phyloP scores from a whole-genome alignment of 2,888 invertebrate genomes.

The Neoaliturus tenellus region DNA sequence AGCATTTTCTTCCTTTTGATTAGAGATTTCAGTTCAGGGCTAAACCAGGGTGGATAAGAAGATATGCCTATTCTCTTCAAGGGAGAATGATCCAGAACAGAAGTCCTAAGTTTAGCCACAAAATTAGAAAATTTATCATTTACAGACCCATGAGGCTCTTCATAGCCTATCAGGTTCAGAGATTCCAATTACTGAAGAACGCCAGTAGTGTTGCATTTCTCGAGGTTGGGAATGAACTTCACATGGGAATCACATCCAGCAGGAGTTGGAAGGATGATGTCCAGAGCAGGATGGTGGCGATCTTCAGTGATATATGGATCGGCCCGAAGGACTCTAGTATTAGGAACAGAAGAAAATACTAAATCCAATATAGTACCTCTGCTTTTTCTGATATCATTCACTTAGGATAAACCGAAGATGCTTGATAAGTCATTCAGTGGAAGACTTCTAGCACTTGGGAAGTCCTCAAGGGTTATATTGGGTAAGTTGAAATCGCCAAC shows the following conservation, averaged over 20 bases:
- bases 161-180: too few relatives aligned
- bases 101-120: too few relatives aligned
- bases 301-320: neutral
- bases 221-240: neutral
- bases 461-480: too few relatives aligned
- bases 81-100: too few relatives aligned
- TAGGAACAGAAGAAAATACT: neutral
- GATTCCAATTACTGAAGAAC: too few relatives aligned
- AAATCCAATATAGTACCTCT: slow-evolving; percentile 11
- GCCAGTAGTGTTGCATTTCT: neutral
- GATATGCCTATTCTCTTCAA: too few relatives aligned
- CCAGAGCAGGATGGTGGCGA: slow-evolving; percentile 10
- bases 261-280: neutral
- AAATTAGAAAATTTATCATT: too few relatives aligned
- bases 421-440: neutral
- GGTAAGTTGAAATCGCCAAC: slow-evolving; percentile 33
- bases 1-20: too few relatives aligned
- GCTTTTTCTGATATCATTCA: neutral
- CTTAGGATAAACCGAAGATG: neutral
- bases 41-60: too few relatives aligned
- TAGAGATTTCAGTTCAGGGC: too few relatives aligned
- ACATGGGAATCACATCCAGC: neutral
- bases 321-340: neutral
- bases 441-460: neutral
- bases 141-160: too few relatives aligned